phyloP scores from a whole-genome alignment of 2,888 invertebrate genomes.

The Clunio marinus region DNA sequence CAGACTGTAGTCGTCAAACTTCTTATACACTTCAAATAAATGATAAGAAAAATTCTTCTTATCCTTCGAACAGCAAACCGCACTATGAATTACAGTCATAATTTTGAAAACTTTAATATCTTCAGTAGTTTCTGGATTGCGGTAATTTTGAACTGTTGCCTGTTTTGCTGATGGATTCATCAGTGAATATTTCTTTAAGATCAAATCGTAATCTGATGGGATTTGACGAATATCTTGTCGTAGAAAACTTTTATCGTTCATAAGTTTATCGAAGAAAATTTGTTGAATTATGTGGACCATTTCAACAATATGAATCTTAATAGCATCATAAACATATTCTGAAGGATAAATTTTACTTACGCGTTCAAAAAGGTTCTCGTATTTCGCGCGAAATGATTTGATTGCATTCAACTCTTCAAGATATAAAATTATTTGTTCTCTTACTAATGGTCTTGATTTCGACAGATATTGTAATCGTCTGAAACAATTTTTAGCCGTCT shows the following conservation, averaged over 20 bases:
- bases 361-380: slow-evolving; percentile 46
- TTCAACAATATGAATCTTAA: slow-evolving; percentile 48
- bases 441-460: slow-evolving; percentile 55
- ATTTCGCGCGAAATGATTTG: slow-evolving; percentile 48
- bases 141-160: slow-evolving; percentile 40
- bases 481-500: slow-evolving; percentile 65
- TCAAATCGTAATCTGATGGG: too few relatives aligned
- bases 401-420: slow-evolving; percentile 58
- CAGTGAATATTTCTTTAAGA: too few relatives aligned
- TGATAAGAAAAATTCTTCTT: slow-evolving; percentile 62
- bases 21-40: slow-evolving; percentile 66
- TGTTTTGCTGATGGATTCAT: slow-evolving; percentile 40
- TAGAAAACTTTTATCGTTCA: too few relatives aligned
- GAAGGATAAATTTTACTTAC: slow-evolving; percentile 47
- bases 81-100: slow-evolving; percentile 61
- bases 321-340: slow-evolving; percentile 44
- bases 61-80: slow-evolving; percentile 59
- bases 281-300: slow-evolving; percentile 46
- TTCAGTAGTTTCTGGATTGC: slow-evolving; percentile 50
- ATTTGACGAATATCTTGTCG: too few relatives aligned
- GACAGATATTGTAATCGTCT: slow-evolving; percentile 61
- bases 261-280: slow-evolving; percentile 44
- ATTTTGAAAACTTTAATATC: slow-evolving; percentile 57
- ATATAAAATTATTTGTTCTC: slow-evolving; percentile 58
- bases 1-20: slow-evolving; percentile 63